A percentile compares a stretch with the other conserved stretches of the same genome.
Evolutionary conservation across 2,797 vertebrate species (phyloP).

Genomic region (Luscinia megarhynchos): DNA sequence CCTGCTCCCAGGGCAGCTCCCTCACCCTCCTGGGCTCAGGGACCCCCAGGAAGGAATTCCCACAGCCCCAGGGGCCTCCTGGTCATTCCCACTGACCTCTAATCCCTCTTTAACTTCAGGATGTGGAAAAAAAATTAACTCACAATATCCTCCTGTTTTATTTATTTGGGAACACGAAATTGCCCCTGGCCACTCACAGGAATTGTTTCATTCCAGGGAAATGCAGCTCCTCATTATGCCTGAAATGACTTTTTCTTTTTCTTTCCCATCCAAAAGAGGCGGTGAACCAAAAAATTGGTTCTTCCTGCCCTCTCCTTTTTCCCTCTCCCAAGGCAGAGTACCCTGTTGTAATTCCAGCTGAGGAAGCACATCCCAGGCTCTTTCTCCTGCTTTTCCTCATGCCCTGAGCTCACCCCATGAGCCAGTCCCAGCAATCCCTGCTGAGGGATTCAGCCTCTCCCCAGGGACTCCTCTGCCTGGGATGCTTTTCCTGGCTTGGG

Average conservation of each 20-base stretch:
- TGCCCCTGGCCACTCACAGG: not conserved
- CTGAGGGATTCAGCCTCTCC: not conserved
- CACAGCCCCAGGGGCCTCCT: not conserved
- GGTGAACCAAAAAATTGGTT: not conserved
- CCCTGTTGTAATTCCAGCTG: not conserved
- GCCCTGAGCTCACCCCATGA: not conserved
- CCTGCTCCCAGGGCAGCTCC: not conserved
- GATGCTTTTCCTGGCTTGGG: not conserved
- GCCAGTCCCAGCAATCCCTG: too few relatives aligned
- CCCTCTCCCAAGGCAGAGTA: not conserved
- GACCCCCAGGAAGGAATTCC: not conserved
- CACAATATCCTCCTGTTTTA: not conserved
- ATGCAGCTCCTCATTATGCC: not conserved
- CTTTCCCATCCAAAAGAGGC: not conserved
- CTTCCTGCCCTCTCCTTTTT: not conserved
- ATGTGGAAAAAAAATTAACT: not conserved
- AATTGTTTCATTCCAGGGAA: not conserved
- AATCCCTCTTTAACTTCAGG: not conserved
- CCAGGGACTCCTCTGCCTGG: not conserved
- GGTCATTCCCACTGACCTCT: not conserved
- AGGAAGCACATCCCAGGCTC: not conserved
- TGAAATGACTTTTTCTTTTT: not conserved
- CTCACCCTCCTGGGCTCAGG: accelerated
- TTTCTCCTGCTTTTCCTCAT: not conserved
- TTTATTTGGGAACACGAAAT: not conserved